Evolutionary conservation across 1,140 invertebrate species (phyloP).

Genomic region (Drosophila melanica): DNA sequence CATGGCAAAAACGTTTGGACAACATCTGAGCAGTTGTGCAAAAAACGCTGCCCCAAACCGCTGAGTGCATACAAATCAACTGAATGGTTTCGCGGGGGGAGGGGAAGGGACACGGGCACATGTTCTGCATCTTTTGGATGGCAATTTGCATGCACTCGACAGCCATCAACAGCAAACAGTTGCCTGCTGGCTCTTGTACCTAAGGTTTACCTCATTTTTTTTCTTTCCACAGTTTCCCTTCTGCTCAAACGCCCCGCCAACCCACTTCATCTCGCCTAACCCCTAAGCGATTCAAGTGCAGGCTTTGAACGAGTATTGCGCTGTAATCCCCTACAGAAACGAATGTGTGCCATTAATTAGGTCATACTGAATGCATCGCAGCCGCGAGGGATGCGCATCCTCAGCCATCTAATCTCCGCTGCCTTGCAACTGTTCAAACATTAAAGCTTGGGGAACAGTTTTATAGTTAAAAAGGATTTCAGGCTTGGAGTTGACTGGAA

Average conservation of each 20-base stretch:
- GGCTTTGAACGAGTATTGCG: conserved; percentile 60
- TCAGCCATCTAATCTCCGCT: conserved; percentile 35
- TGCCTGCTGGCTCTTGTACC: conserved; percentile 51
- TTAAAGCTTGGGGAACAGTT: conserved; percentile 12
- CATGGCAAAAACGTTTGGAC: conserved; percentile 74
- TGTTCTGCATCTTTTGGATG: conserved; percentile 79
- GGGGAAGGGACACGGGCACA: conserved; percentile 44
- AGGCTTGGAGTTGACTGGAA: not conserved
- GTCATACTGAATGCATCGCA: conserved; percentile 37
- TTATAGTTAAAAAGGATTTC: not conserved
- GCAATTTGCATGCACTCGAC: conserved; percentile 81
- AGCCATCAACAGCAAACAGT: conserved; percentile 81
- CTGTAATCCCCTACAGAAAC: conserved; percentile 44
- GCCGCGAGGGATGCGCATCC: conserved; percentile 11
- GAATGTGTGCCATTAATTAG: conserved; percentile 52
- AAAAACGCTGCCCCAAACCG: conserved; percentile 27
- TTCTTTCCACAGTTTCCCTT: conserved; percentile 4
- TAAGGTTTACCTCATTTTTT: conserved; percentile 10
- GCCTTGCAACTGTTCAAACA: not conserved
- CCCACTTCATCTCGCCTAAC: conserved; percentile 1
- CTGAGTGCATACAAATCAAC: conserved; percentile 75
- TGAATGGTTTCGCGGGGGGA: not conserved
- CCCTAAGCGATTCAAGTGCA: conserved; percentile 36
- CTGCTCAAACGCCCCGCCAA: too few relatives aligned
- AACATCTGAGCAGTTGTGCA: conserved; percentile 62